These are phyloP conservation scores for Lasius platythorax DNA, from an alignment of 2,888 invertebrate species.

Conservation along the genomic window DNA sequence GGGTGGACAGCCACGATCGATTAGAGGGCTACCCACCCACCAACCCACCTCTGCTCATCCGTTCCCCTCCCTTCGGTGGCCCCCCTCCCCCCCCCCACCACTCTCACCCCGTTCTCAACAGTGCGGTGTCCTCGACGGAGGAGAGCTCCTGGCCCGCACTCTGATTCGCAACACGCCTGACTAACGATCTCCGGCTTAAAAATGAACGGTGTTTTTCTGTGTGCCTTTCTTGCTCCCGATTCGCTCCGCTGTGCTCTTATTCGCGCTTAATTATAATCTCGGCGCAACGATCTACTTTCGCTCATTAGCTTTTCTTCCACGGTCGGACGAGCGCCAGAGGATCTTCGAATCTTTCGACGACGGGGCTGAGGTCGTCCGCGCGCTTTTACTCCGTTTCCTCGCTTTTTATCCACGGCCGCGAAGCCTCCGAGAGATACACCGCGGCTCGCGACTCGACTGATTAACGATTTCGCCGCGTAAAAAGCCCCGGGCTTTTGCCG, in stretches of 20 bases:
- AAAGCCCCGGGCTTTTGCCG: slow-evolving; percentile 22
- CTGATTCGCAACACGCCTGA: slow-evolving; percentile 79
- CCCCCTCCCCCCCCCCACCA: slow-evolving; percentile 50
- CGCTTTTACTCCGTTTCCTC: slow-evolving; percentile 46
- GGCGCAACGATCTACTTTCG: slow-evolving; percentile 54
- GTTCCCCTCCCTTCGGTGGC: slow-evolving; percentile 65
- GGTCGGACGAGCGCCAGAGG: slow-evolving; percentile 52
- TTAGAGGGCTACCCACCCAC: slow-evolving; percentile 84
- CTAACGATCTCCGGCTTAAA: slow-evolving; percentile 78
- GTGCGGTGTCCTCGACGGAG: slow-evolving; percentile 63
- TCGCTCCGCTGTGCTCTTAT: slow-evolving; percentile 49
- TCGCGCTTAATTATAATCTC: slow-evolving; percentile 57
- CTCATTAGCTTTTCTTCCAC: slow-evolving; percentile 54
- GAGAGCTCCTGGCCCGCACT: slow-evolving; percentile 75
- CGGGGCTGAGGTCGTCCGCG: slow-evolving; percentile 23
- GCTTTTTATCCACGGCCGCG: slow-evolving; percentile 46
- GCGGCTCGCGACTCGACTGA: slow-evolving; percentile 60
- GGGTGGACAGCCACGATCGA: slow-evolving; percentile 86
- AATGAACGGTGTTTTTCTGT: slow-evolving; percentile 64
- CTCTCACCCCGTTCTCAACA: slow-evolving; percentile 69
- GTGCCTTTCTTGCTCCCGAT: slow-evolving; percentile 48
- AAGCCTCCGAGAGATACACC: slow-evolving; percentile 51
- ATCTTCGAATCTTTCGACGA: slow-evolving; percentile 49
- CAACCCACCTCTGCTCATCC: slow-evolving; percentile 66
- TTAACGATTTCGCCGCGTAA: slow-evolving; percentile 27